Base-by-base conservation (phyloP, 2,888 invertebrate genomes). In the Ormia ochracea region DNA sequence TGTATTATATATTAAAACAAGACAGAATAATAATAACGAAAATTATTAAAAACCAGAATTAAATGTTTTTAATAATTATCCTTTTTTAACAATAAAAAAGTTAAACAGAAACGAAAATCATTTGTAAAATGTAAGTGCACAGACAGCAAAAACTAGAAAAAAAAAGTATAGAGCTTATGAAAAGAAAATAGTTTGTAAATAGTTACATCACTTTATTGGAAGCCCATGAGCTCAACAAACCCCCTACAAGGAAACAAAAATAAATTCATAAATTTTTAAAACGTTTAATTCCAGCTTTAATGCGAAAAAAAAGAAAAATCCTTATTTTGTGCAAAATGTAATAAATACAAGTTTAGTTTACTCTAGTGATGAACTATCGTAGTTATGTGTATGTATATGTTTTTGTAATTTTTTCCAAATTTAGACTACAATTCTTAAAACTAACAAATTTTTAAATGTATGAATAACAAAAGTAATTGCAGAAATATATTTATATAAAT, bases 101-200 rank as follows among this genome's bases (percentile, higher is more conserved):
- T 72, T 83, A 63, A 43, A 69, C n/a, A n/a, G n/a, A 81, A 70
- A 48, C 12, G 58, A 66, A 68, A 77, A 52, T 63, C 31, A 69
- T 63, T 43, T 48, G 65, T 4, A 31, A 68, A 78, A 63, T 78
- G 74, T 36, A 58, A 78, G 68, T 75, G 78, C 59, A 75, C 74
- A 50, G 50, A 48, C 1, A 65, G 50, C 45, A 73, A 61, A 74
- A 10, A 52, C 43, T 74, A 76, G 73, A 61, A 77, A 73, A 21
- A 59, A 65, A 63, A 43, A 56, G 73, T 69, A 78, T 50, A 73
- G 78, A 73, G 21, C 72, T 80, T 70, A 41, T 17, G 26, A 10
- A 6, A 76, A 41, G 31, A 48, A 38, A 45, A 10, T 1, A n/a
- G 14, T 65, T 83, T 86, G 86, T 87, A 87, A 84, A 87, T 85